Conservation (phyloP, 1,140 invertebrate species). For the Camponotus pennsylvanicus region DNA sequence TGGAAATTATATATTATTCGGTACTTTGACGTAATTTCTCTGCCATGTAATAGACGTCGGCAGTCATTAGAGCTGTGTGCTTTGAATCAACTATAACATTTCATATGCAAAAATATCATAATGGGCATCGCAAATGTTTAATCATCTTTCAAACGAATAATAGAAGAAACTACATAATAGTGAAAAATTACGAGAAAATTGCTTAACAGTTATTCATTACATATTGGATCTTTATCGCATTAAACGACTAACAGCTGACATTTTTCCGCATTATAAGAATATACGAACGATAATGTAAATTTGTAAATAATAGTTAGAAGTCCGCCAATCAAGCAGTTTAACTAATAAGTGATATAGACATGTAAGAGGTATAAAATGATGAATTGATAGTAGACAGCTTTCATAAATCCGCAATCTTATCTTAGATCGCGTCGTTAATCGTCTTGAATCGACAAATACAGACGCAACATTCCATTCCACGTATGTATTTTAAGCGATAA, state of each 20-base stretch:
- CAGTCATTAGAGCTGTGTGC: neutral
- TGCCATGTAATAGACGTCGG: neutral
- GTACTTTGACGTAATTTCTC: constrained; percentile 41
- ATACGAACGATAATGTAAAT: constrained; percentile 25
- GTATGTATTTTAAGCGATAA: constrained; percentile 67
- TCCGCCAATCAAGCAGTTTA: constrained; percentile 4
- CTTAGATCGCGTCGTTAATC: constrained; percentile 64
- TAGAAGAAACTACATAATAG: neutral
- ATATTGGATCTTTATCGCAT: neutral
- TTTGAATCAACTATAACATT: constrained; percentile 23
- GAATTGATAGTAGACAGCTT: constrained; percentile 47
- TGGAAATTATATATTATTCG: constrained; percentile 45
- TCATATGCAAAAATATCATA: constrained; percentile 13
- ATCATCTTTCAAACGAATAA: neutral
- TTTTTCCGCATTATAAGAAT: neutral
- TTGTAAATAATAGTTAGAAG: constrained; percentile 31
- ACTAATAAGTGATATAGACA: constrained; percentile 15
- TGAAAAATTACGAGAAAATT: neutral
- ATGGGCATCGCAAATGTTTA: neutral
- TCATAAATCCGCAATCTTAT: constrained; percentile 67
- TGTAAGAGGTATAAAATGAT: constrained; percentile 41
- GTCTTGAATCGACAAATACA: constrained; percentile 53
- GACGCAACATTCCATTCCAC: constrained; percentile 1
- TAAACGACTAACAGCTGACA: neutral
- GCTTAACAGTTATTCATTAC: neutral